phyloP scores from a whole-genome alignment of 30 jellyfish, hydroid and myxozoan genomes.

The Catostylus mosaicus region DNA sequence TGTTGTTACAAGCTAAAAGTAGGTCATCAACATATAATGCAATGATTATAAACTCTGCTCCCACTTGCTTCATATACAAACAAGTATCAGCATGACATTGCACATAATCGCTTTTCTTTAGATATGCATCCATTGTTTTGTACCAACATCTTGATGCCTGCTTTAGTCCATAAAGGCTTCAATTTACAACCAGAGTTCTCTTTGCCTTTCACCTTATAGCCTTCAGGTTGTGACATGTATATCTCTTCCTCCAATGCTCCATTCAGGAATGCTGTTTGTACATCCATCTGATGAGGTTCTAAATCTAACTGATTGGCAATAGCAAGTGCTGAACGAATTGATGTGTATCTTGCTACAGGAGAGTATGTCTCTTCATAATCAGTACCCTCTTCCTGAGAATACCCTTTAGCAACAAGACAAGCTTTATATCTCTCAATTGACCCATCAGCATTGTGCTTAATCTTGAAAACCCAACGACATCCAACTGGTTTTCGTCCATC shows the following conservation, averaged over 20 bases:
- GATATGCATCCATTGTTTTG: conserved; percentile 45
- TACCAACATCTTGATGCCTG: conserved; percentile 71
- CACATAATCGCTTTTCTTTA: conserved; percentile 13
- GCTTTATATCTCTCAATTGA: conserved; percentile 50
- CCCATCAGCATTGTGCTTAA: conserved; percentile 45
- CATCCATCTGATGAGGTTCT: conserved; percentile 30
- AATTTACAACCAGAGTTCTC: conserved; percentile 43
- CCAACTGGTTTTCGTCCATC: conserved; percentile 44
- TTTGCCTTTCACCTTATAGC: conserved; percentile 22
- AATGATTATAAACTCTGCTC: conserved; percentile 13
- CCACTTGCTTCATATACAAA: conserved; percentile 32
- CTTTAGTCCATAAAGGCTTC: conserved; percentile 57
- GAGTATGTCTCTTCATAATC: conserved; percentile 42
- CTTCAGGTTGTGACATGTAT: conserved; percentile 49
- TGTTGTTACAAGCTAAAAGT: conserved; percentile 44
- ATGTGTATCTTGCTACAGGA: conserved; percentile 8
- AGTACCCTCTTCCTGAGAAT: conserved; percentile 47
- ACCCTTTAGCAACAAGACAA: conserved; percentile 51
- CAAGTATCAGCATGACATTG: conserved; percentile 41
- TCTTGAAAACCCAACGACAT: conserved; percentile 52
- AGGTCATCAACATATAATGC: conserved; percentile 37
- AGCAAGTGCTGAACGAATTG: conserved; percentile 7
- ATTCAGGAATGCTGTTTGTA: conserved; percentile 46
- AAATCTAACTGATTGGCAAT: conserved; percentile 22
- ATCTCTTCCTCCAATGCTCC: conserved; percentile 55